Conservation (phyloP, 2,888 invertebrate genomes). For the Metellina segmentata region DNA sequence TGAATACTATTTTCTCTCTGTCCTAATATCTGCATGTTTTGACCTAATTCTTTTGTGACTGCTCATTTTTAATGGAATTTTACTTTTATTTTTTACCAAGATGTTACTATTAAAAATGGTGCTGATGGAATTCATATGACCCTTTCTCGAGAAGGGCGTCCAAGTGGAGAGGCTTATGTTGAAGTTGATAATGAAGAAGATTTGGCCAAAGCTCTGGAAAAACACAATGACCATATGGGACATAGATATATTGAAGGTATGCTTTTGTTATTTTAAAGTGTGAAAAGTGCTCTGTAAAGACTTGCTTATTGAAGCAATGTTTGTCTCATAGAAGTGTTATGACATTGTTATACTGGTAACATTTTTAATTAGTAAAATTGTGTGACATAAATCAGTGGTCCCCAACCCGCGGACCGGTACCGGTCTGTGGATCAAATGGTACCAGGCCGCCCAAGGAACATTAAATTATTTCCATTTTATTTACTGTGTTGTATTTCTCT, state of each 20-base stretch:
- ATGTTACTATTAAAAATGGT: conserved; percentile 84
- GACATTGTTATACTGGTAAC: not conserved
- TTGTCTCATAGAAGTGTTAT: not conserved
- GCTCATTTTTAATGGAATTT: not conserved
- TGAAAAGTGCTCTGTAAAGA: not conserved
- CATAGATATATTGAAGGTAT: conserved; percentile 93
- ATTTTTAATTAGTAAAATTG: too few relatives aligned
- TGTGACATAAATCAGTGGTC: too few relatives aligned
- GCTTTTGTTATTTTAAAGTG: not conserved
- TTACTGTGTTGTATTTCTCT: too few relatives aligned
- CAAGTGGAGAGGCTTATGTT: conserved; percentile 94
- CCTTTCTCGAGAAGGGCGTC: conserved; percentile 90
- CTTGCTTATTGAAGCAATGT: not conserved
- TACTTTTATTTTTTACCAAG: conserved; percentile 29
- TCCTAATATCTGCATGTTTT: not conserved
- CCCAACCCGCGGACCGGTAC: too few relatives aligned
- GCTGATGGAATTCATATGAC: conserved; percentile 90
- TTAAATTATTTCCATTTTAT: too few relatives aligned
- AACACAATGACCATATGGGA: conserved; percentile 94
- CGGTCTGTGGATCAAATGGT: too few relatives aligned
- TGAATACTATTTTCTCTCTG: not conserved
- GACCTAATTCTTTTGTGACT: not conserved
- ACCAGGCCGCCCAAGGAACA: too few relatives aligned
- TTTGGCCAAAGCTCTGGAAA: conserved; percentile 89
- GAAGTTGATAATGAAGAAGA: conserved; percentile 90